Evolutionary conservation across 2,797 vertebrate genomes (phyloP), one percentile per base, ranked within the genome.

Genomic region (Pseudopleuronectes americanus): DNA sequence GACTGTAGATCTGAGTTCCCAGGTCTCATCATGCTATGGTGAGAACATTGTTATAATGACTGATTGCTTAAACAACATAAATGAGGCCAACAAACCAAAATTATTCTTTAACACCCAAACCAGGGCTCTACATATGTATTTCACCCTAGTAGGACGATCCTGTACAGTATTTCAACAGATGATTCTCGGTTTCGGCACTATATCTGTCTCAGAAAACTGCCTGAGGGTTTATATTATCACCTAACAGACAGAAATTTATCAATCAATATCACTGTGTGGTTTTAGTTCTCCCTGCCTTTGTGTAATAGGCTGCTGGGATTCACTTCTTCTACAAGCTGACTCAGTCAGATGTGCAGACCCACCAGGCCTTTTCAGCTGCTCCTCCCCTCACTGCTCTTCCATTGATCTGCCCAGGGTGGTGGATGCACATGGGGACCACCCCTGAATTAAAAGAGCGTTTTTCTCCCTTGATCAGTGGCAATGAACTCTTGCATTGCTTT

Each of bases 371-470:
- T 71, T 60, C 71, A 65, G 68, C 58, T 79, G 65, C 70, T 63
- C 74, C 74, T 76, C 71, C 71, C 62, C 45, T 53, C 8, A 36
- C 64, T 33, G 66, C 51, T 66, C 43, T 63, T 54, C 63, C 85
- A 80, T 81, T 83, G 74, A 86, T 90, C 71, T 77, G 59, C 59
- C 26, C 57, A 31, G 74, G 71, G 76, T 72, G 79, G 78, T 81
- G 71, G 74, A 69, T 62, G 62, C 86, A 84, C 75, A 77, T 80
- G 68, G 65, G 85, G 91, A 93, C 91, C 91, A 92, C 90, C 90
- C 84, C 65, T 7, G 73, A 68, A 85, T 84, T 79, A 78, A 87
- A 85, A 68, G 68, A 81, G 47, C 61, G 41, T 67, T 28, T 74
- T 74, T 55, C 79, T 74, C 66, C 70, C 86, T 88, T 84, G 70